These are phyloP conservation scores for Thalassarche chlororhynchos DNA, from an alignment of 2,113 vertebrate species.

Conservation along the genomic window DNA sequence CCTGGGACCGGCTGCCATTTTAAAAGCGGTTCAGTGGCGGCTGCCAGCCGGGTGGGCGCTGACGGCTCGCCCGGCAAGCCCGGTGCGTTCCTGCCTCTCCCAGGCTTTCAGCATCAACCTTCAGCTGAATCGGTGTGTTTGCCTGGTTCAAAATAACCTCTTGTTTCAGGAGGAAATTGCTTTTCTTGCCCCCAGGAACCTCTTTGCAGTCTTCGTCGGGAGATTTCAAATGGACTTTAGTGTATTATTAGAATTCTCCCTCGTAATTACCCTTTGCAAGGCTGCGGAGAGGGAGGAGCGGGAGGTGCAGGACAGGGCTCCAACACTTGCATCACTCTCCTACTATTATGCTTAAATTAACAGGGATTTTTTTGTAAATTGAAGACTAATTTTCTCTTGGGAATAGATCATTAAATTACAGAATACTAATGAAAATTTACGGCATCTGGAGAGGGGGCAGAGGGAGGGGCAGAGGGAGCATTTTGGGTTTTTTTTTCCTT, in stretches of 20 bases:
- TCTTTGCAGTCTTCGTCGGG: neutral
- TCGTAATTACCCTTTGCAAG: neutral
- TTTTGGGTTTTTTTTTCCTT: neutral
- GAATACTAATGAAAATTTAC: conserved; percentile 37
- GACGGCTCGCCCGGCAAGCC: fast-evolving
- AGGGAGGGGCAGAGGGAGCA: neutral
- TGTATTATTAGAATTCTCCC: neutral
- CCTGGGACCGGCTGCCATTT: neutral
- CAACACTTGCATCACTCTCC: neutral
- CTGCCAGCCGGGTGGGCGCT: neutral
- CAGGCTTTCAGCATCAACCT: neutral
- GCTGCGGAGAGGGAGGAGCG: neutral
- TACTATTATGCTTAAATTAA: neutral
- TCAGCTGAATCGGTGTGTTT: neutral
- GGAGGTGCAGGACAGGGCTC: neutral
- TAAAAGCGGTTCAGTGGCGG: neutral
- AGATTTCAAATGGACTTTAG: neutral
- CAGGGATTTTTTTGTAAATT: conserved; percentile 28
- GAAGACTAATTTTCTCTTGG: conserved; percentile 38
- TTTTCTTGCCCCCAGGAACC: neutral
- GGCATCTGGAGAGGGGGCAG: neutral
- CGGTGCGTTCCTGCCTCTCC: neutral
- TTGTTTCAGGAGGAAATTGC: neutral
- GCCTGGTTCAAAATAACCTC: neutral
- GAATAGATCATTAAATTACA: conserved; percentile 59